Evolutionary conservation across 1,140 invertebrate genomes (phyloP).

Genomic region (Aphis gossypii): DNA sequence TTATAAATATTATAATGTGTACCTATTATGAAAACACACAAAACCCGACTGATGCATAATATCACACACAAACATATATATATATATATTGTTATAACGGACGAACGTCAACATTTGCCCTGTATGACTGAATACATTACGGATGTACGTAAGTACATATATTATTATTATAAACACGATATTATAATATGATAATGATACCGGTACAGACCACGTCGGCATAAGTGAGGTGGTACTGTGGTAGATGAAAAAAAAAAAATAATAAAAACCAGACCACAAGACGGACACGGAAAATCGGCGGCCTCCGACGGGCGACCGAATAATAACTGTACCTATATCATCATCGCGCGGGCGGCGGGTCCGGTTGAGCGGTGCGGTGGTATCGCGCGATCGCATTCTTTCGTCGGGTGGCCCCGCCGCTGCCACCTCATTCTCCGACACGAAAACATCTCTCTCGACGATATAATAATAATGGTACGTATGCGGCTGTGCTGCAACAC

Average conservation of each 20-base stretch:
- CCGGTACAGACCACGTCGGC: background rate
- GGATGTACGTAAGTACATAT: background rate
- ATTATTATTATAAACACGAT: background rate
- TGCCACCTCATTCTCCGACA: background rate
- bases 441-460: background rate
- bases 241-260: background rate
- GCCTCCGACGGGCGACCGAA: background rate
- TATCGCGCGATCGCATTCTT: slow-evolving; percentile 53
- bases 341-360: slow-evolving; percentile 34
- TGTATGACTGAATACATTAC: background rate
- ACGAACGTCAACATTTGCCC: background rate
- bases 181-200: background rate
- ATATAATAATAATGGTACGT: background rate
- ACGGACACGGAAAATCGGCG: background rate
- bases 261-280: slow-evolving; percentile 32
- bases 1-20: background rate
- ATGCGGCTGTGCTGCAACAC: background rate
- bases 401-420: slow-evolving; percentile 1
- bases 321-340: slow-evolving; percentile 39
- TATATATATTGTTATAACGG: background rate
- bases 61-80: background rate
- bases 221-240: background rate
- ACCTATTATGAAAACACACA: background rate
- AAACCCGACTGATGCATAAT: background rate
- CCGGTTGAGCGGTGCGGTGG: slow-evolving; percentile 23